These are phyloP conservation scores for Trinectes maculatus DNA, from an alignment of 2,113 vertebrate species.

Conservation along the genomic window DNA sequence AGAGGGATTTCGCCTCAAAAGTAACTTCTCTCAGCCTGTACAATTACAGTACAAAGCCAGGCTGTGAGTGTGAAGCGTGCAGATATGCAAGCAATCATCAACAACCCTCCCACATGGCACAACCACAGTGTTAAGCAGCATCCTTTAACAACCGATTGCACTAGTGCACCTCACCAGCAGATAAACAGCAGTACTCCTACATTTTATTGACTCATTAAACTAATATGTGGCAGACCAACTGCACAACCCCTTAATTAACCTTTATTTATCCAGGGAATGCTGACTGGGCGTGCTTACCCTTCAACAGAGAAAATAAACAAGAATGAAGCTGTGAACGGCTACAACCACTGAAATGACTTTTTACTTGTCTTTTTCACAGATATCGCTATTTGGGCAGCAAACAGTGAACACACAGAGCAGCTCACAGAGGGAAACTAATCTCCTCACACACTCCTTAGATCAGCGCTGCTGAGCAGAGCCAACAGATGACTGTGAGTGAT, in stretches of 20 bases:
- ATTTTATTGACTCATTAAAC: constrained; percentile 16
- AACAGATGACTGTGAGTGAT: constrained; percentile 4
- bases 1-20: background rate
- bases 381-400: constrained; percentile 5
- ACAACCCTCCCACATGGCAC: background rate
- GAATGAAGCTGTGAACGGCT: background rate
- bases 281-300: background rate
- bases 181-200: constrained; percentile 7
- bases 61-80: constrained; percentile 1
- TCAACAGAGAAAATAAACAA: constrained; percentile 11
- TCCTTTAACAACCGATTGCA: constrained; percentile 28
- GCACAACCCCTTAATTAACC: constrained; percentile 15
- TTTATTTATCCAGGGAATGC: background rate
- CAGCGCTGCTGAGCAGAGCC: background rate
- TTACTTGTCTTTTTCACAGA: constrained; percentile 2
- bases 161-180: background rate
- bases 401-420: constrained; percentile 1
- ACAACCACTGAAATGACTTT: constrained; percentile 8
- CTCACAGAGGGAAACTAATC: constrained; percentile 26
- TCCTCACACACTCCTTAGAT: background rate
- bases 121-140: no score
- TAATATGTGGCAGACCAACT: background rate
- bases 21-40: background rate
- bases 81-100: constrained; percentile 6
- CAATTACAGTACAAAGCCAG: background rate